Evolutionary conservation across 2,797 vertebrate genomes (phyloP), one percentile per base, ranked within the genome.

Genomic region (Crocidura indochinensis): DNA sequence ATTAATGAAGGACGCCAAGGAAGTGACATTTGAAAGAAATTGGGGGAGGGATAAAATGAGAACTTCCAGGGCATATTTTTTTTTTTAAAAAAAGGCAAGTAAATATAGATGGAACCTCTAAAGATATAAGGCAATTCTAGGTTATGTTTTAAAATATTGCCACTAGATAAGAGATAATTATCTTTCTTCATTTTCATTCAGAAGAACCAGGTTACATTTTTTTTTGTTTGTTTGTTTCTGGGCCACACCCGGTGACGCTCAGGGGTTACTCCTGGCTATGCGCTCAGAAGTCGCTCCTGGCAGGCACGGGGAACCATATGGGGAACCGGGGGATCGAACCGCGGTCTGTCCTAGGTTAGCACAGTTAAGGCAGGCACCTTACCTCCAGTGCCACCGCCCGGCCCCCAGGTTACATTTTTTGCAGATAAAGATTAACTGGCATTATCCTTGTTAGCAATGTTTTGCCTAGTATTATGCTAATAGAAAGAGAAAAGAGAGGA

Each of bases 161-260:
- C n/a, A 76, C 14, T 87, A 51, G 3, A 27, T 56, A 71, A 14
- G 71, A 62, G 14, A 38, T 67, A 79, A 73, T 79, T 92, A 38
- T 72, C 24, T 87, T 87, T 15, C 17, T 83, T 76, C 86, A 91
- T 86, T 92, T 92, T 27, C 62, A 27, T 91, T 92, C 85, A 92
- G 31, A 91, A 94, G 44, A 44, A 85, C 85, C 15, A 26, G 53
- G 4, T 89, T 73, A 60, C 27, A 0, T n/a, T 49, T 86, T 84
- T 38, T 67, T n/a, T n/a, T n/a, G n/a, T n/a, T n/a, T n/a, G n/a
- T n/a, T n/a, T n/a, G n/a, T n/a, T n/a, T n/a, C n/a, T n/a, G n/a
- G n/a, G n/a, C n/a, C n/a, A n/a, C n/a, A n/a, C n/a, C n/a, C n/a
- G n/a, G n/a, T n/a, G n/a, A n/a, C n/a, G n/a, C n/a, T n/a, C n/a